Evolutionary conservation across 2,888 invertebrate species (phyloP).

Genomic region (Eurytoma californica): DNA sequence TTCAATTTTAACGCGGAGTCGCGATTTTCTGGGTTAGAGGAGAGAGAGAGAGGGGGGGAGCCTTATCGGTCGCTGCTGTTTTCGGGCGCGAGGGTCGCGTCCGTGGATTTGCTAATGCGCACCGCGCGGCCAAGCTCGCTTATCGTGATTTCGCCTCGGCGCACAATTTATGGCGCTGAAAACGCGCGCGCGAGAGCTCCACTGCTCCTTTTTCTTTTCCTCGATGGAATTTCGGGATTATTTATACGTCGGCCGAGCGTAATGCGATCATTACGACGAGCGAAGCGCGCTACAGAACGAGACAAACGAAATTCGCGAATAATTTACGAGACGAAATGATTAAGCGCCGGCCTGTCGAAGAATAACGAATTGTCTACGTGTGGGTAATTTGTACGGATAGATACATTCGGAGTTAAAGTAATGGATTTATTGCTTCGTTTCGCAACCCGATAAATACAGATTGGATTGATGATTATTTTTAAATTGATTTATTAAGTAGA

Average conservation of each 20-base stretch:
- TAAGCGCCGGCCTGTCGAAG: conserved; percentile 37
- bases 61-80: conserved; percentile 60
- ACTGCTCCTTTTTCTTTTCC: neutral
- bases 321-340: conserved; percentile 52
- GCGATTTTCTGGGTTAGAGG: conserved; percentile 44
- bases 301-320: conserved; percentile 30
- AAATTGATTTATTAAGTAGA: no score
- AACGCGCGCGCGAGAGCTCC: conserved; percentile 4
- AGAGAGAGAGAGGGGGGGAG: neutral
- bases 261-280: conserved; percentile 28
- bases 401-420: neutral
- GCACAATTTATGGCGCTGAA: conserved; percentile 41
- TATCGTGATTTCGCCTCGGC: conserved; percentile 38
- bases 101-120: conserved; percentile 47
- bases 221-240: conserved; percentile 17
- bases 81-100: conserved; percentile 59
- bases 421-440: conserved; percentile 34
- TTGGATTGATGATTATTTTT: no score
- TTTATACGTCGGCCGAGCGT: conserved; percentile 34
- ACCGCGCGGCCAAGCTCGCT: neutral
- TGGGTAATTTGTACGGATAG: conserved; percentile 22
- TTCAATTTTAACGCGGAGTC: conserved; percentile 46
- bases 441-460: neutral
- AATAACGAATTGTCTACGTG: conserved; percentile 23
- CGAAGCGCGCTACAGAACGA: neutral